Conservation (phyloP, 1,140 invertebrate genomes). For the Drosophila pachea region DNA sequence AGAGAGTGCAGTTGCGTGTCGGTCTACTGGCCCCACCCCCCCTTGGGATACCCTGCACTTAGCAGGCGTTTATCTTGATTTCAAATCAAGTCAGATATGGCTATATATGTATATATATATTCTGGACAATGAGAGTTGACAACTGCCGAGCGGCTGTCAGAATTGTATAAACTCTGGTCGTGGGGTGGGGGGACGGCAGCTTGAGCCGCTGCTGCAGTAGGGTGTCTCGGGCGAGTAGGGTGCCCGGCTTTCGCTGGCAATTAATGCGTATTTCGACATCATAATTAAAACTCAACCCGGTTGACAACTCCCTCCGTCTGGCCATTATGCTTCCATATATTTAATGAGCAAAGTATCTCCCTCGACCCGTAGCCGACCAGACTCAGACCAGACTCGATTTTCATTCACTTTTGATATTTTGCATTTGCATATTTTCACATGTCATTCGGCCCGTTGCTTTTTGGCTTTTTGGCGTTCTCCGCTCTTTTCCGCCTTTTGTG, state of each 20-base stretch:
- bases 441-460: slow-evolving; percentile 57
- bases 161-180: slow-evolving; percentile 72
- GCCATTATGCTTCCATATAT: slow-evolving; percentile 52
- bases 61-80: slow-evolving; percentile 57
- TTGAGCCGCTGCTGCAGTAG: slow-evolving; percentile 22
- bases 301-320: slow-evolving; percentile 65
- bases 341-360: slow-evolving; percentile 57
- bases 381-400: slow-evolving; percentile 55
- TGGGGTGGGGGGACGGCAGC: slow-evolving; percentile 38
- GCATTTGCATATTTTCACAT: slow-evolving; percentile 76
- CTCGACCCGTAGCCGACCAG: slow-evolving; percentile 25
- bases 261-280: slow-evolving; percentile 77
- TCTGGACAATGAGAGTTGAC: slow-evolving; percentile 67
- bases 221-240: slow-evolving; percentile 13
- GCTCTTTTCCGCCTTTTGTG: slow-evolving; percentile 62
- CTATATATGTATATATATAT: slow-evolving; percentile 8
- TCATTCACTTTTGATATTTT: slow-evolving; percentile 74
- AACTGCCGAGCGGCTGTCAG: slow-evolving; percentile 74
- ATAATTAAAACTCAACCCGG: slow-evolving; percentile 65
- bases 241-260: slow-evolving; percentile 62
- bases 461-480: slow-evolving; percentile 62
- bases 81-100: slow-evolving; percentile 57
- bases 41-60: neutral
- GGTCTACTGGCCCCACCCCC: slow-evolving; percentile 3
- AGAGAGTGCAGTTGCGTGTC: slow-evolving; percentile 47